Evolutionary conservation across 2,888 invertebrate species (phyloP), one percentile per base, ranked within the genome.

Genomic region (Neoitamus cyanurus): DNA sequence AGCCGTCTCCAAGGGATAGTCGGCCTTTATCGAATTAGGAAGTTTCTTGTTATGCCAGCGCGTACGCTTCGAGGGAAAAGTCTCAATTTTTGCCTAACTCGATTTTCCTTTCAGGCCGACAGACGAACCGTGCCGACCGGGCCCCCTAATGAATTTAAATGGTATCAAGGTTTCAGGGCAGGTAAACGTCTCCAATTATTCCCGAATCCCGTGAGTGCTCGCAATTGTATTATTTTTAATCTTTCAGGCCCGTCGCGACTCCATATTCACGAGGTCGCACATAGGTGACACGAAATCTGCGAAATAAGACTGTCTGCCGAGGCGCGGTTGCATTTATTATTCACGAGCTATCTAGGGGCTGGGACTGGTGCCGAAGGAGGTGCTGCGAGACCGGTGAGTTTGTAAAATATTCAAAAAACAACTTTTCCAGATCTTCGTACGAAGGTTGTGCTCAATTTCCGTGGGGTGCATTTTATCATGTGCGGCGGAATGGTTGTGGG

Each of bases 11-110:
- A 6, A 7, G 58, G 58, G 58, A 58, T 58, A 58, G 58, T 58
- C 58, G 58, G 15, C 58, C 58, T 58, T 58, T 58, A 58, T 58
- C 58, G 58, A 58, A 58, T 58, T 58, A 58, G 58, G 58, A 58
- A 58, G 58, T 58, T 58, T 58, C 58, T 58, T 58, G 58, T 58
- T 58, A 58, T 58, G 58, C 58, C 5, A 58, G 58, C 15, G 25
- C 4, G 9, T 25, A 20, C 58, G 58, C 58, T 25, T 6, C 25
- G 25, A 58, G 58, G 25, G 25, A 58, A 20, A 58, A 58, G 58
- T 58, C 58, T 25, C 58, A 25, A 58, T 58, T 58, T 58, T 58
- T 58, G 15, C 20, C 2, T 58, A 58, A 58, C 25, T 58, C 25
- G 25, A 58, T 58, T 58, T 25, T 58, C 15, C 3, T 25, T 58